Percentiles rank a stretch among this genome's conserved stretches.
phyloP scores from a whole-genome alignment of 2,888 invertebrate genomes.

The Idaea straminata region DNA sequence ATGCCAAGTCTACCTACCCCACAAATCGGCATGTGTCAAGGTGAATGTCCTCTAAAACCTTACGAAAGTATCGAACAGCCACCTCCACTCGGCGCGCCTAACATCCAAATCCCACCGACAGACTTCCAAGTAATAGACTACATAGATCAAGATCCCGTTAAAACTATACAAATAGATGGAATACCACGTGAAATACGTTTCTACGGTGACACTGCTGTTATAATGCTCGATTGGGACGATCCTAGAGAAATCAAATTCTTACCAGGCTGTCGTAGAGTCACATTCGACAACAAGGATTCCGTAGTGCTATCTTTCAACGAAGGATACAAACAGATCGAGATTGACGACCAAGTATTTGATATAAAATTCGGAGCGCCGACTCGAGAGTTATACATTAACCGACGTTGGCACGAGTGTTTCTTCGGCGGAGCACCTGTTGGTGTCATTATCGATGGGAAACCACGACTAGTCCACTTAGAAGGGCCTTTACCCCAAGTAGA shows the following conservation, averaged over 20 bases:
- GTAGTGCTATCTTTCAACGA: slow-evolving; percentile 84
- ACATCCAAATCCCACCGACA: slow-evolving; percentile 58
- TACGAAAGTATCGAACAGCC: slow-evolving; percentile 60
- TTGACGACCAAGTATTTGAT: slow-evolving; percentile 86
- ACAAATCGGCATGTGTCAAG: slow-evolving; percentile 59
- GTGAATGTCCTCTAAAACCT: slow-evolving; percentile 55
- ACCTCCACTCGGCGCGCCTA: slow-evolving; percentile 64
- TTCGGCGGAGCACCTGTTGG: slow-evolving; percentile 93
- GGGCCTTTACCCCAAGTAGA: slow-evolving; percentile 97
- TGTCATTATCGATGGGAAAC: slow-evolving; percentile 88
- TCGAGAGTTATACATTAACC: slow-evolving; percentile 93
- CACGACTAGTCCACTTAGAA: slow-evolving; percentile 89
- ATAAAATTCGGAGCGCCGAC: slow-evolving; percentile 95
- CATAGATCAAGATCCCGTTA: slow-evolving; percentile 83
- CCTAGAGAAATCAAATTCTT: slow-evolving; percentile 92
- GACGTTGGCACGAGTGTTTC: slow-evolving; percentile 93
- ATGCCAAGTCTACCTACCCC: slow-evolving; percentile 58
- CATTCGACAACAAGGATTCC: slow-evolving; percentile 88
- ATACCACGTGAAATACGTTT: slow-evolving; percentile 90
- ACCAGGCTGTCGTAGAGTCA: slow-evolving; percentile 86
- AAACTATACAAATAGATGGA: slow-evolving; percentile 90
- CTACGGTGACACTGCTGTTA: slow-evolving; percentile 91
- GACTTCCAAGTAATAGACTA: slow-evolving; percentile 64
- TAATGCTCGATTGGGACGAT: slow-evolving; percentile 92
- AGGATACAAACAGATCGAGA: slow-evolving; percentile 85